Evolutionary conservation across 2,113 vertebrate species (phyloP), one percentile per base, ranked within the genome.

Genomic region (Charadrius vociferus): DNA sequence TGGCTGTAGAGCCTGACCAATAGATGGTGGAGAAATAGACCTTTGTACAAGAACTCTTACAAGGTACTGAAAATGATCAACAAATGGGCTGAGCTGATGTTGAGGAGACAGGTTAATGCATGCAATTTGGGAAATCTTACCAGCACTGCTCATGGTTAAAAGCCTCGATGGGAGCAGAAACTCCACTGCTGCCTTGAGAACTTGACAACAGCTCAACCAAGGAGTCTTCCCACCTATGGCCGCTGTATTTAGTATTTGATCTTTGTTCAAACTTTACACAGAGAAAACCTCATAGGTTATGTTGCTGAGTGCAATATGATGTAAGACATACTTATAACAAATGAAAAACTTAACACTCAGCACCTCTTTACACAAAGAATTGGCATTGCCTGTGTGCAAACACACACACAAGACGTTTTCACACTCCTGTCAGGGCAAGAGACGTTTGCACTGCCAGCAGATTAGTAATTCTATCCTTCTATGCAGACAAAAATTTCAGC

Each of bases 21-120:
- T 4, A 14, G 10, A 7, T 0, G 3, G 11, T 63, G 37, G 19
- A 43, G 27, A 62, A 79, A 49, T 0, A 61, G 9, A 36, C 2
- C 6, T 85, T 55, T 55, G n/a, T 7, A 29, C 23, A 78, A 5
- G 17, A 84, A 18, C 41, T 80, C 21, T 56, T 59, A 34, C 16
- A 47, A n/a, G 6, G 12, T 26, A 3, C 19, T 34, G 45, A 45
- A 43, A 47, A 59, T 17, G 19, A 41, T 32, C 53, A 68, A 11
- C 10, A 68, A 14, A 23, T 6, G 27, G 21, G 4, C 3, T 1
- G 36, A 53, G 55, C 15, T 66, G 34, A 12, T 32, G 14, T 27
- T 78, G 47, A 78, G 32, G 12, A 75, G 4, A 26, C 21, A 81
- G 4, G 6, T 73, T 45, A 6, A 16, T 73, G n/a, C 9, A 3